phyloP scores from a whole-genome alignment of 64 coral and sea anemone species.

The Dendrophyllia cribrosa region DNA sequence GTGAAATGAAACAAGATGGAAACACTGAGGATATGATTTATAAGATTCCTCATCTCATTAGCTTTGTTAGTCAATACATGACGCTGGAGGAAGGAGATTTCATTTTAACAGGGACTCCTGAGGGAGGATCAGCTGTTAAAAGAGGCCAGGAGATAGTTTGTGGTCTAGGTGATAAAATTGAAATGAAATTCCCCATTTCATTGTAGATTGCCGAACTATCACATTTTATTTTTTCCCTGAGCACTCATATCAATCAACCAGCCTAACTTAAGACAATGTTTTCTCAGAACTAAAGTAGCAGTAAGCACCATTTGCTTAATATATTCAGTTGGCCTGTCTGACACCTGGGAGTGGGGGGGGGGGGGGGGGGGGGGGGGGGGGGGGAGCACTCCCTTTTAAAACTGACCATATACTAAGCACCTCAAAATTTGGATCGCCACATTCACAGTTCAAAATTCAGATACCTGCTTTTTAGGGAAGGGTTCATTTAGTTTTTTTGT shows the following conservation, averaged over 20 bases:
- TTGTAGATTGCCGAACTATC: background rate
- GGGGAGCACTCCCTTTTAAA: too few species aligned
- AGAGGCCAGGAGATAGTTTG: constrained; percentile 83
- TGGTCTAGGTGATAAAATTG: constrained; percentile 79
- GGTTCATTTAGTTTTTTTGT: too few species aligned
- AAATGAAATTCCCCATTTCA: constrained; percentile 80
- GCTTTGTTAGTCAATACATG: constrained; percentile 91
- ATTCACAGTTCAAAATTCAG: too few species aligned
- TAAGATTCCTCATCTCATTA: constrained; percentile 93
- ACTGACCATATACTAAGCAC: too few species aligned
- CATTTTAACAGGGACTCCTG: constrained; percentile 93
- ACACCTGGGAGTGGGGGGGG: background rate
- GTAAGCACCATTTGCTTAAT: too few species aligned
- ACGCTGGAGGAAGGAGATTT: constrained; percentile 95
- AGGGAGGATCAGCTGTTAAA: constrained; percentile 74
- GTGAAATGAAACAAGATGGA: constrained; percentile 84
- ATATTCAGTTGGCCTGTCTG: background rate
- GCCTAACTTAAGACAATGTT: too few species aligned
- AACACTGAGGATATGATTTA: constrained; percentile 97
- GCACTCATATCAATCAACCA: too few species aligned
- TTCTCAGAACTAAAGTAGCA: too few species aligned
- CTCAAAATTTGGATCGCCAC: too few species aligned
- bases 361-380: too few species aligned
- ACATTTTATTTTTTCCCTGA: too few species aligned
- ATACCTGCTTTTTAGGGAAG: too few species aligned